Evolutionary conservation across 2,113 vertebrate species (phyloP), one percentile per base, ranked within the genome.

Genomic region (Patagioenas fasciata): DNA sequence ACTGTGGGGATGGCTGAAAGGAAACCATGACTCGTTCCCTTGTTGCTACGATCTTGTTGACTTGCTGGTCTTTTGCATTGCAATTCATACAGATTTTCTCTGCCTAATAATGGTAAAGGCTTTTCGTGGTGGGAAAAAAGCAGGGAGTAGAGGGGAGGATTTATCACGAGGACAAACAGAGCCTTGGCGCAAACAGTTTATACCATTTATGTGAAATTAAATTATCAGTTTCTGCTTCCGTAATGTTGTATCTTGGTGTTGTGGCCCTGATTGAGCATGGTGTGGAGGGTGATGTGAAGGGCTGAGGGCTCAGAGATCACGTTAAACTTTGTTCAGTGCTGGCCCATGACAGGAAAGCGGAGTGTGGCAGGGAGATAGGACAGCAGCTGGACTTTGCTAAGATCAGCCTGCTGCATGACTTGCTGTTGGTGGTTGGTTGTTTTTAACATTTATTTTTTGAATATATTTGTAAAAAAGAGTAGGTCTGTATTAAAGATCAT

Each of bases 221-320:
- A 72, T 28, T 10, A 6, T 28, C 20, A 8, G 50, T 48, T 90
- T 40, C 48, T 91, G 32, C 23, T 89, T 88, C 47, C 77, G 32
- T 53, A 58, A 34, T 42, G 64, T 24, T 40, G 31, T 26, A 12
- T 50, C 25, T 24, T 23, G 14, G 60, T 67, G 48, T 32, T 0
- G 2, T 87, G 29, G 78, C 40, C 28, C 17, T 34, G 56, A 34
- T 15, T 80, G 31, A 60, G n/a, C 32, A 0, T 13, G 15, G 16
- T 26, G 29, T 28, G 23, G 34, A 44, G 26, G 44, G 24, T 8
- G n/a, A 54, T 19, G 23, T 5, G 25, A 38, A 44, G n/a, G 64
- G 19, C 26, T 66, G 17, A 6, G 11, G 18, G 25, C 31, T n/a
- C 3, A 0, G 31, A 78, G 40, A 29, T 15, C 0, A 0, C 24